Percentiles rank a stretch among this genome's conserved stretches.
Evolutionary conservation across 2,797 vertebrate species (phyloP).

Genomic region (Sebastes cheni): DNA sequence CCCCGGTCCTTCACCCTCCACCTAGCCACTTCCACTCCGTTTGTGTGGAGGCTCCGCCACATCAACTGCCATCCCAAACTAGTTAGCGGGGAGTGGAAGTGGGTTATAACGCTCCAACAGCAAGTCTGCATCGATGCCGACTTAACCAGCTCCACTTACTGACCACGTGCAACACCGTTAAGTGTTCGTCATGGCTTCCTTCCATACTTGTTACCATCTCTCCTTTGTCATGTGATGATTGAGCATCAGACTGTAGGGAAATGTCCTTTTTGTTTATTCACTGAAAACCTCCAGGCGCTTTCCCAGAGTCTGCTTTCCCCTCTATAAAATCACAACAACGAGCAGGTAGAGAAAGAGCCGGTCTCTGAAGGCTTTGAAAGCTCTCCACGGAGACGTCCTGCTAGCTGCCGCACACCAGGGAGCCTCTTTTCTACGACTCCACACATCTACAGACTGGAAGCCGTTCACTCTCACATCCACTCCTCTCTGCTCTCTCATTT

Average conservation of each 20-base stretch:
- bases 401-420: neutral
- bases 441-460: neutral
- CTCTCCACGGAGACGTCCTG: neutral
- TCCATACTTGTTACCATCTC: neutral
- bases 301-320: neutral
- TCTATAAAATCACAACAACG: neutral
- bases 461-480: conserved; percentile 30
- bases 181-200: neutral
- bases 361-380: conserved; percentile 6
- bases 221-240: neutral
- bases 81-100: too few species aligned
- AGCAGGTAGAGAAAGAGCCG: neutral
- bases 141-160: too few species aligned
- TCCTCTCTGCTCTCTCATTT: conserved; percentile 18
- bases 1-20: too few species aligned
- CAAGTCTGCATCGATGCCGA: too few species aligned
- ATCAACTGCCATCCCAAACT: too few species aligned
- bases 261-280: neutral
- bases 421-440: too few species aligned
- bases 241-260: neutral
- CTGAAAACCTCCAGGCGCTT: neutral
- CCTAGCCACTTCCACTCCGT: too few species aligned
- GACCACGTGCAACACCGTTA: too few species aligned
- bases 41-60: too few species aligned
- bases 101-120: too few species aligned